Base-by-base conservation (phyloP, 2,113 vertebrate genomes). In the Picathartes gymnocephalus region DNA sequence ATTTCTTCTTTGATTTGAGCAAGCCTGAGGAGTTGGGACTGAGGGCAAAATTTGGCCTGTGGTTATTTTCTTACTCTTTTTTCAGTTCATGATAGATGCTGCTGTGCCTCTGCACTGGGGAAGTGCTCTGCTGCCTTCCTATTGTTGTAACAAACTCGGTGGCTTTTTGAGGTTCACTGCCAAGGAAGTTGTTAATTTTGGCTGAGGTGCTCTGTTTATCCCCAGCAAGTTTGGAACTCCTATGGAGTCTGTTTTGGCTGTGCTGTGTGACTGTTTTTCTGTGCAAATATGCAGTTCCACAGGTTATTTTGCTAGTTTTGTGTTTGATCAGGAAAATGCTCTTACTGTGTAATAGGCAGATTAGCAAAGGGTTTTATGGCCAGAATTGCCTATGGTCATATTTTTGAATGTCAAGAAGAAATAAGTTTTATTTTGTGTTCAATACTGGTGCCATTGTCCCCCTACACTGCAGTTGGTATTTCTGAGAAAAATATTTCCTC, bases 161-260 rank as follows among this genome's bases (percentile, higher is more conserved):
- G 81, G 78, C 69, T 96, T 77, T 81, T 6, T 4, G 10, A 61
- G 48, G 39, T 87, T 48, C 44, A 6, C 50, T 87, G 96, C 94
- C 96, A 96, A 88, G 71, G 81, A 82, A 33, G 40, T 84, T 97
- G 96, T 97, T 97, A 90, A 66, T 95, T 97, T 95, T 97, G 97
- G 86, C 95, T 72, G 51, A 72, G 47, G 50, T 61, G 31, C 51
- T 82, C 62, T 11, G 56, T 96, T 81, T 95, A 95, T 94, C 82
- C 74, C 28, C 12, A 62, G 78, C 45, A 40, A 89, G 73, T 68
- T 69, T 64, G 74, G 62, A 70, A 30, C 90, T 96, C 91, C 84
- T 71, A 27, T 62, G 81, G 91, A 78, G 86, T 86, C 93, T 85
- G 80, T 88, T 96, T 92, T 58, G 35, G 79, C 89, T 95, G 88